Base-by-base conservation (phyloP, 2,113 vertebrate genomes). In the Anoura caudifer region DNA sequence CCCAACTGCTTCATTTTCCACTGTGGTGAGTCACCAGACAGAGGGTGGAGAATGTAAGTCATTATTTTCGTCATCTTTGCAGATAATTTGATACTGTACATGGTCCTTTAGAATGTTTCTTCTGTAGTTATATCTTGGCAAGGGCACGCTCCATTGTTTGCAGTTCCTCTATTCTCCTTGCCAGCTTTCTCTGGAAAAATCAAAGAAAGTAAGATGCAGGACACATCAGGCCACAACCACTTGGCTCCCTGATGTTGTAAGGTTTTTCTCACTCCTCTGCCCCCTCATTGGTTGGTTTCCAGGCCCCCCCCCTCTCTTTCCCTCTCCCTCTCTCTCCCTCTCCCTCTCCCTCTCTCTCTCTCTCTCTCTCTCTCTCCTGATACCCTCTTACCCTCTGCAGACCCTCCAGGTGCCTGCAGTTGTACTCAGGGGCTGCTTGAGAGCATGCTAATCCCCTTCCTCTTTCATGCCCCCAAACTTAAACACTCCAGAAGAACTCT, bases 91-190 rank as follows among this genome's bases (percentile, higher is more conserved):
- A 97, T 97, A 97, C 91, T 6, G 4, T 90, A 96, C 91, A 93
- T 65, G 33, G 16, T 86, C 97, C 97, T 97, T 98, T 79, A 96
- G 92, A 96, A 90, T 50, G 97, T 95, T 98, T 98, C 94, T 97
- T 98, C 95, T 97, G 91, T 97, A 97, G 98, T 98, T 98, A 97
- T 86, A 94, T 97, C 97, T 98, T 98, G 98, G 98, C 98, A 97
- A 0, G 0, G 92, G 61, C 63, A 67, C 84, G 89, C 96, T 95
- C 80, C 95, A 97, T 97, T 98, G 97, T 98, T 98, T 97, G 97
- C 70, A 97, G 80, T 72, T 97, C 97, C 97, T 97, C 97, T 97
- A 36, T 92, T 95, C 94, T 97, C 86, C 54, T 54, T 98, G 98
- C 97, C 97, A 98, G 91, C 80, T 97, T 97, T 85, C 98, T 97